A percentile compares a stretch with the other conserved stretches of the same genome.
phyloP scores from a whole-genome alignment of 1,140 invertebrate species.

The Parasteatoda tepidariorum region DNA sequence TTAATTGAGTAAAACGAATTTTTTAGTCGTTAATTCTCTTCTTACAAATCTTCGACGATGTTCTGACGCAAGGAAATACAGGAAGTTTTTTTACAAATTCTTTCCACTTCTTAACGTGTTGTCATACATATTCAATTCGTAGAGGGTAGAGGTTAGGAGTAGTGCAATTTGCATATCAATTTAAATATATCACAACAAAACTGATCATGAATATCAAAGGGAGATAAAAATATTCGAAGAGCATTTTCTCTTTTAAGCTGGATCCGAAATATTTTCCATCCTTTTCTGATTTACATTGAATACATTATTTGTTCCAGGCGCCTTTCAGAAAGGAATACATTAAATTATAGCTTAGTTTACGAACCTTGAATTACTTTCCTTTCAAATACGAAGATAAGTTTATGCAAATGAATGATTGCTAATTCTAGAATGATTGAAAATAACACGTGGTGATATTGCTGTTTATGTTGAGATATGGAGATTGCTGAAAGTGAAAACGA shows the following conservation, averaged over 20 bases:
- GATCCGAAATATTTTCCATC: not conserved
- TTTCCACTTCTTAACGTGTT: not conserved
- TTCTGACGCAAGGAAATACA: not conserved
- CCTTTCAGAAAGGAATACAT: not conserved
- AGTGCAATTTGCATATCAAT: constrained; percentile 20
- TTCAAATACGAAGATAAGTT: not conserved
- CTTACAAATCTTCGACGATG: not conserved
- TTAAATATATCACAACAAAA: constrained; percentile 41
- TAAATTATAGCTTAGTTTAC: not conserved
- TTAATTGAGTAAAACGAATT: no score
- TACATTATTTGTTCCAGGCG: not conserved
- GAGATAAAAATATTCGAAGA: not conserved
- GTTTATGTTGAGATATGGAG: not conserved
- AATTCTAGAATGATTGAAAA: not conserved
- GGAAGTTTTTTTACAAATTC: not conserved
- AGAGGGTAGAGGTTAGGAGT: not conserved
- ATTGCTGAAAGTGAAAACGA: no score
- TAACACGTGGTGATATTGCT: not conserved
- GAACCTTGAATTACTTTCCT: not conserved
- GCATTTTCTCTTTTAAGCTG: not conserved
- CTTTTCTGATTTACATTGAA: not conserved
- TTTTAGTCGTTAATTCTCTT: no score
- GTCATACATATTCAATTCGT: constrained; percentile 36
- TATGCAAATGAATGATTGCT: not conserved
- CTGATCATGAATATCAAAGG: constrained; percentile 37